These are phyloP conservation scores for Pseudopipra pipra DNA, from an alignment of 2,113 vertebrate species.

Conservation along the genomic window DNA sequence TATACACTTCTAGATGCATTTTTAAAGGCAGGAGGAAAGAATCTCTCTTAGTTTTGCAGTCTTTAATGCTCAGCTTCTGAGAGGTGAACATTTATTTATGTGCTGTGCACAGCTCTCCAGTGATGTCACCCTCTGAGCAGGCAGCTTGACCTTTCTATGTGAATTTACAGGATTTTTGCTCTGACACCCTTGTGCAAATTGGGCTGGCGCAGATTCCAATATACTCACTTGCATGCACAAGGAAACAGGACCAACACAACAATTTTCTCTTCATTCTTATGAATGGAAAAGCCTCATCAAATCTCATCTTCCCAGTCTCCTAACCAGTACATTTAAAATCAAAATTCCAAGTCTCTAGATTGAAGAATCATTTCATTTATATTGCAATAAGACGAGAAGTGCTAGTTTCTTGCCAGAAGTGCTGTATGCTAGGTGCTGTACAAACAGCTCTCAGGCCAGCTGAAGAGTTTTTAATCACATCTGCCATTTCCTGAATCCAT, in stretches of 20 bases:
- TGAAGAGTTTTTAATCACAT: slow-evolving; percentile 58
- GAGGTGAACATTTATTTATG: background rate
- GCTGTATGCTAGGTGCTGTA: background rate
- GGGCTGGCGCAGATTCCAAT: background rate
- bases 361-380: background rate
- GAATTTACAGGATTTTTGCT: background rate
- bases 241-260: background rate
- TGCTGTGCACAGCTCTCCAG: background rate
- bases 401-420: background rate
- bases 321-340: background rate
- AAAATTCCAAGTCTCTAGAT: background rate
- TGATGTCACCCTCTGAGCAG: background rate
- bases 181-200: background rate
- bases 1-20: background rate
- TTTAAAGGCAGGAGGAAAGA: background rate
- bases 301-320: background rate
- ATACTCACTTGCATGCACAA: background rate
- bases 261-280: background rate
- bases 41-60: background rate
- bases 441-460: slow-evolving; percentile 14
- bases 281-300: background rate
- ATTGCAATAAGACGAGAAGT: background rate
- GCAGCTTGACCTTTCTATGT: background rate
- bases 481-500: slow-evolving; percentile 48
- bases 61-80: background rate